Conservation (phyloP, 2,113 vertebrate species). For the Cercopithecus mona region DNA sequence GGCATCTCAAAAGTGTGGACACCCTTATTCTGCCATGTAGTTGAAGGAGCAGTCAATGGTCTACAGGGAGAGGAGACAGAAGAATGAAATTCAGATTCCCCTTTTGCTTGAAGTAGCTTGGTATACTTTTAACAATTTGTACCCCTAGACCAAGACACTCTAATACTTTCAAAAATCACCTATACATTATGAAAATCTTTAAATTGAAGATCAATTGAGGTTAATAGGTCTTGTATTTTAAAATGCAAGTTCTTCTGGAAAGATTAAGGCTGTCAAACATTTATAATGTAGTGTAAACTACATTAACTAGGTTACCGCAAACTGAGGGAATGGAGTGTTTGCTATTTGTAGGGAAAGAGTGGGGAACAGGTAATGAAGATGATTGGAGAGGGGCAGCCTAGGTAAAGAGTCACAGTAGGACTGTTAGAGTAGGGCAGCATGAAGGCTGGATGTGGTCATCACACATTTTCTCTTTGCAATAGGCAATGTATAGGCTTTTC, state of each 20-base stretch:
- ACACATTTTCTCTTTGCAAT: background rate
- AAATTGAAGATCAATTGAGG: background rate
- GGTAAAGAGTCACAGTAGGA: background rate
- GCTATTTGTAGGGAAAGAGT: background rate
- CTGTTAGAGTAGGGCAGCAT: background rate
- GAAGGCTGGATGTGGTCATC: background rate
- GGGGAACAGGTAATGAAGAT: background rate
- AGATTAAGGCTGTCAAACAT: background rate
- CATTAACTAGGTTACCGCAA: background rate
- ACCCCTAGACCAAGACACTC: background rate
- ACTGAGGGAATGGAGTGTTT: background rate
- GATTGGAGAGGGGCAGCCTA: background rate
- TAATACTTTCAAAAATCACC: background rate
- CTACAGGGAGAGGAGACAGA: background rate
- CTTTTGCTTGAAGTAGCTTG: conserved; percentile 22
- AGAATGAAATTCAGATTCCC: background rate
- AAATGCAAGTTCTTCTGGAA: background rate
- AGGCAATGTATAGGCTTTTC: background rate
- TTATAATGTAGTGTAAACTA: conserved; percentile 18
- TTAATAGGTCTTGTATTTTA: conserved; percentile 10
- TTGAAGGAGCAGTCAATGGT: background rate
- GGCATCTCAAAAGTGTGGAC: background rate
- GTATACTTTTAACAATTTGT: background rate
- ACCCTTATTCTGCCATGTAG: background rate
- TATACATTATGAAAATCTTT: background rate